Conservation (phyloP, 1,140 invertebrate genomes). For the Nymphalis io region DNA sequence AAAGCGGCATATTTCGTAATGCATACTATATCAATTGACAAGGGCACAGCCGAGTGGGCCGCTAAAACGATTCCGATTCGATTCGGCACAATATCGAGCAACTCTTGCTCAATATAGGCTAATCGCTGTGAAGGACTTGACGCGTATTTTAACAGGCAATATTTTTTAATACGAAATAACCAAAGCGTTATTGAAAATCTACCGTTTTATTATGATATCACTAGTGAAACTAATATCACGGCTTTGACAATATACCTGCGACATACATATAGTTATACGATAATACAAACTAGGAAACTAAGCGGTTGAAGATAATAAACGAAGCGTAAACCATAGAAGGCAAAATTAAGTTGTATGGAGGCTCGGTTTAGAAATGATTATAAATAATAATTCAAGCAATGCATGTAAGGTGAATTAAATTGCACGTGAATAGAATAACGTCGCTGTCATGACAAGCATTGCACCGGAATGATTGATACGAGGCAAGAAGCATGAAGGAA, state of each 20-base stretch:
- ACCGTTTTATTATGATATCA: no score
- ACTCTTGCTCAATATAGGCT: conserved; percentile 63
- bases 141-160: conserved; percentile 18
- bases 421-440: conserved; percentile 48
- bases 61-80: conserved; percentile 58
- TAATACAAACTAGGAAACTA: background rate
- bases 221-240: no score
- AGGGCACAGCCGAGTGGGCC: conserved; percentile 53
- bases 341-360: background rate
- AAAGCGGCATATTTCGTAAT: conserved; percentile 60
- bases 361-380: conserved; percentile 16
- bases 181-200: no score
- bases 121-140: conserved; percentile 67
- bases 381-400: conserved; percentile 31
- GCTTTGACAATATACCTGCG: no score
- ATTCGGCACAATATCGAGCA: conserved; percentile 59
- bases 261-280: background rate
- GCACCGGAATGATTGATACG: conserved; percentile 33
- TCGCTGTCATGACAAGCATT: conserved; percentile 50
- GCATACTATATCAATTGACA: conserved; percentile 47
- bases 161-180: background rate
- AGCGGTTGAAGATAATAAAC: background rate
- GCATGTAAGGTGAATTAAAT: conserved; percentile 46
- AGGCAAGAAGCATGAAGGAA: conserved; percentile 20
- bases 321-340: background rate